Evolutionary conservation across 2,797 vertebrate genomes (phyloP).

Genomic region (Enteromius trimaculatus): DNA sequence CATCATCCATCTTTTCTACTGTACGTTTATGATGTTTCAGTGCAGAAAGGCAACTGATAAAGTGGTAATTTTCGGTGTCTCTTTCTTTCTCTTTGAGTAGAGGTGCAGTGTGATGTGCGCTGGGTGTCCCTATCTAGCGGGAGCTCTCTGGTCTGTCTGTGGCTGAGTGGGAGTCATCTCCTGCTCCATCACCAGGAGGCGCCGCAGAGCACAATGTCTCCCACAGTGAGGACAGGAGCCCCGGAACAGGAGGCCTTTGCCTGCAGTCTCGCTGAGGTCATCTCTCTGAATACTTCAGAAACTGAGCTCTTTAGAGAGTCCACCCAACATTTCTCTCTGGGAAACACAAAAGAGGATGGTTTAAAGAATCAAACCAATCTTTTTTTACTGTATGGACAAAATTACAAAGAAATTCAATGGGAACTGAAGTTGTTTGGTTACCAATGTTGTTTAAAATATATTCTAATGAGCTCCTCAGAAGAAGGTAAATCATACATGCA

Average conservation of each 20-base stretch:
- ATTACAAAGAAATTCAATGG: neutral
- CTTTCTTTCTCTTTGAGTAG: constrained; percentile 68
- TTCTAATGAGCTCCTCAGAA: neutral
- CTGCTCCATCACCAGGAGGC: constrained; percentile 76
- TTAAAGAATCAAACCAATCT: neutral
- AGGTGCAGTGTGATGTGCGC: constrained; percentile 84
- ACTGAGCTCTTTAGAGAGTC: neutral
- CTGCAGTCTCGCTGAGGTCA: constrained; percentile 82
- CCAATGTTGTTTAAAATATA: neutral
- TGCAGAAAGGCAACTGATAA: constrained; percentile 5
- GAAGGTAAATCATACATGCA: neutral
- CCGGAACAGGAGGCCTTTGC: constrained; percentile 74
- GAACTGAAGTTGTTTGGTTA: neutral
- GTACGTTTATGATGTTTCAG: neutral
- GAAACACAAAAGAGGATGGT: neutral
- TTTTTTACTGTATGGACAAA: neutral
- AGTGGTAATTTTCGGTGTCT: neutral
- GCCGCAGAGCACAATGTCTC: constrained; percentile 67
- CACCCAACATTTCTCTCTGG: neutral
- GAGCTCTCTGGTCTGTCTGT: constrained; percentile 83
- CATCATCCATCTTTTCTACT: neutral
- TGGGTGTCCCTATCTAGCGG: constrained; percentile 73
- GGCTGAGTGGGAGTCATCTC: constrained; percentile 82
- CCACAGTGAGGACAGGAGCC: constrained; percentile 66
- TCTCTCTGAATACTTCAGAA: constrained; percentile 8